These are phyloP conservation scores for Spongilla lacustris DNA, from an alignment of 37 sponge, comb jelly and placozoan species.

Conservation along the genomic window DNA sequence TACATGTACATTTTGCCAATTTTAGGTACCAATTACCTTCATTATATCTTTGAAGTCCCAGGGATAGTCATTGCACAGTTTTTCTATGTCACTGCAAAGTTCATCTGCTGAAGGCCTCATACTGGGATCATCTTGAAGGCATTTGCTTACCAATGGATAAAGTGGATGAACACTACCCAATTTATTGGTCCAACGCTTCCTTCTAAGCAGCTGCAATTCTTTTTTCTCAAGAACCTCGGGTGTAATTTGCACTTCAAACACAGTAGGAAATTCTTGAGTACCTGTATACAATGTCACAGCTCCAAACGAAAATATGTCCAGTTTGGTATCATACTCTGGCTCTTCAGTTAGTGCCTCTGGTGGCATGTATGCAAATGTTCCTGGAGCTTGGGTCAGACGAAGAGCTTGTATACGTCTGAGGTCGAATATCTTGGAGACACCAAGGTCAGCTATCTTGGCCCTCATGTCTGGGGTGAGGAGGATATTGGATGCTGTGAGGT, in stretches of 20 bases:
- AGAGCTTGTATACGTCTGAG: neutral
- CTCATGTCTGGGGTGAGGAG: conserved; percentile 22
- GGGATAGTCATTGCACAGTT: neutral
- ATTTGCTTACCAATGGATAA: neutral
- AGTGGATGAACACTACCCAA: neutral
- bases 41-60: neutral
- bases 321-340: neutral
- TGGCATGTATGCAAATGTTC: conserved; percentile 7
- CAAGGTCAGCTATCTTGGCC: conserved; percentile 14
- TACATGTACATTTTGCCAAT: no score
- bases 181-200: neutral
- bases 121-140: neutral
- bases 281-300: neutral
- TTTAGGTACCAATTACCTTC: neutral
- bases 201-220: neutral
- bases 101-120: neutral
- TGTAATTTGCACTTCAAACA: neutral
- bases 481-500: conserved; percentile 12
- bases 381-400: neutral
- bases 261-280: conserved; percentile 6
- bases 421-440: neutral
- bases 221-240: neutral
- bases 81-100: neutral
- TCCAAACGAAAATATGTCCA: conserved; percentile 7
- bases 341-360: neutral